Percentiles rank a stretch among this genome's conserved stretches.
phyloP scores from a whole-genome alignment of 2,888 invertebrate species.

The Caenorhabditis japonica region DNA sequence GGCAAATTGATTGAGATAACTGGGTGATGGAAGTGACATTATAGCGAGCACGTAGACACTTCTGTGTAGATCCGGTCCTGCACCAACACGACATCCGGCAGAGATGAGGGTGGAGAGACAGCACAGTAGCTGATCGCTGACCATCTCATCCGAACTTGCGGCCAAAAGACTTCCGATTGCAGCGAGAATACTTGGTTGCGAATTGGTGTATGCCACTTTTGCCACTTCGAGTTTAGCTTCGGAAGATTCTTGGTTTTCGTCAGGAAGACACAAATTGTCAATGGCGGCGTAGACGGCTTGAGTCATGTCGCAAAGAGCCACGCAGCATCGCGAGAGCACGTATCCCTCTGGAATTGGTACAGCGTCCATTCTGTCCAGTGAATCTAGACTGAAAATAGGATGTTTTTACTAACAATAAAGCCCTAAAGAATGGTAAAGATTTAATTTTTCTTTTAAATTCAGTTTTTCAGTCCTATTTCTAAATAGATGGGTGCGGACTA shows the following conservation, averaged over 20 bases:
- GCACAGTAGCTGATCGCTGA: slow-evolving; percentile 91
- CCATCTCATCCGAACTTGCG: slow-evolving; percentile 87
- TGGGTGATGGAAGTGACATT: slow-evolving; percentile 44
- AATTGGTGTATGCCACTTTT: slow-evolving; percentile 38
- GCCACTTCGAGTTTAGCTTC: slow-evolving; percentile 38
- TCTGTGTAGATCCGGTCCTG: slow-evolving; percentile 30
- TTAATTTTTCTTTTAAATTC: no score
- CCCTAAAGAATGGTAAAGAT: background rate
- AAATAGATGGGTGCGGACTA: no score
- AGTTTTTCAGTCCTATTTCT: no score
- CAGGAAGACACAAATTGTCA: slow-evolving; percentile 45
- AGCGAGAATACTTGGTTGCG: slow-evolving; percentile 48
- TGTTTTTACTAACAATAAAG: background rate
- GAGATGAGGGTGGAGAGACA: slow-evolving; percentile 91
- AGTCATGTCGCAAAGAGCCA: slow-evolving; percentile 53
- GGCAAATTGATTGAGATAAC: slow-evolving; percentile 41
- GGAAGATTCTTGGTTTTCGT: slow-evolving; percentile 31
- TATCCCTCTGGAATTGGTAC: slow-evolving; percentile 95
- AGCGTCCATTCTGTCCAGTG: slow-evolving; percentile 94
- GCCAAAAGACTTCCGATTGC: slow-evolving; percentile 50
- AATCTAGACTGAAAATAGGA: slow-evolving; percentile 85
- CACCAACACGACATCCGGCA: slow-evolving; percentile 83
- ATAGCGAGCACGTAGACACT: slow-evolving; percentile 47
- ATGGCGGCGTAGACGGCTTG: slow-evolving; percentile 52
- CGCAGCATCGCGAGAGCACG: slow-evolving; percentile 86